Evolutionary conservation across 2,888 invertebrate species (phyloP), one percentile per base, ranked within the genome.

Genomic region (Chrysotoxum bicinctum): DNA sequence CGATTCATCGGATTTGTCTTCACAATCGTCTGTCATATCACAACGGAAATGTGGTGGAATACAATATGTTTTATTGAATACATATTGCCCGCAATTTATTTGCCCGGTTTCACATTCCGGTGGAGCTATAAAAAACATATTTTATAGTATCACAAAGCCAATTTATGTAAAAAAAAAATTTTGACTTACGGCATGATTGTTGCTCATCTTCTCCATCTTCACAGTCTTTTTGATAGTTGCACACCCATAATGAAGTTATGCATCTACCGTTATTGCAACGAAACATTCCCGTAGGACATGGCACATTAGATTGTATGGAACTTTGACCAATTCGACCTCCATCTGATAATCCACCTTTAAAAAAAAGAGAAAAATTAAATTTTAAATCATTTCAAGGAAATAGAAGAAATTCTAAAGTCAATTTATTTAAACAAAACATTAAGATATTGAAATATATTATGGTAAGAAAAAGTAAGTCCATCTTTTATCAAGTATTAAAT

Each of bases 11-110:
- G 97, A 97, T 87, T 97, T 98, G 91, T 98, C 98, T 84, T 97
- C 96, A 92, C 99, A 99, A 93, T 98, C 98, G 40, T 97, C 96
- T 88, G 96, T 96, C 95, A 96, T 97, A 93, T 98, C 98, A 93
- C 98, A 98, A 92, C 97, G 95, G 93, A 97, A 96, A 93, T 98
- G 96, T 86, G 96, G 96, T 80, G 98, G 98, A 91, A 98, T 96
- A 92, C 98, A 98, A 92, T 97, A 98, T 35, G 98, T 98, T 93
- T 96, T 97, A 93, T 98, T 98, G 94, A 97, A 98, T 89, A 96
- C 96, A 93, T 98, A 98, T 93, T 97, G 97, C 68, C 96, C 96
- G 92, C 98, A 99, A 48, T 97, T 96, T 90, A 98, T 94, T 93
- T 98, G 97, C 1, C 97, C 97, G 70, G 95, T 94, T 89, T 98